A percentile compares a stretch with the other conserved stretches of the same genome.
Conservation (phyloP, 2,888 invertebrate genomes). For the Lithophane ornitopus region DNA sequence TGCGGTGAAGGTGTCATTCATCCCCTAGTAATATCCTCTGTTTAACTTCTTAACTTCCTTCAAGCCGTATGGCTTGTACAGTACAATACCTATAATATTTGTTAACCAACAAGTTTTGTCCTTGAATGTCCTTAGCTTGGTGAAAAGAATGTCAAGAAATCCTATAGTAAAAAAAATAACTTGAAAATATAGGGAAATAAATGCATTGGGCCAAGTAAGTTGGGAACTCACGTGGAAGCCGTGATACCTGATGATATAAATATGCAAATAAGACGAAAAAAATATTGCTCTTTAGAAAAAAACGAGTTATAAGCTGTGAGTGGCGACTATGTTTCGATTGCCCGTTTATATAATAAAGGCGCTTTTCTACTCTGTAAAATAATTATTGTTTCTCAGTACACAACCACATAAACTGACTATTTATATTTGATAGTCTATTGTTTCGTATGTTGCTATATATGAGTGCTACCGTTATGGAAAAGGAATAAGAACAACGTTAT, state of each 20-base stretch:
- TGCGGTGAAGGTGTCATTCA: background rate
- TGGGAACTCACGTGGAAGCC: background rate
- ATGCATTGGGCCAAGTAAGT: too few relatives aligned
- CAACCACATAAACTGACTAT: conserved; percentile 26
- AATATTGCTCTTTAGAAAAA: conserved; percentile 2
- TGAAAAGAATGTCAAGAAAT: background rate
- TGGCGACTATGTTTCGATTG: conserved; percentile 42
- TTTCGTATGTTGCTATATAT: conserved; percentile 18
- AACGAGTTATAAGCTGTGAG: conserved; percentile 15
- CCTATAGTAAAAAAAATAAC: background rate
- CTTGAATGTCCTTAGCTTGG: background rate
- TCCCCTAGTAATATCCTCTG: background rate
- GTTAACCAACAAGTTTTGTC: background rate
- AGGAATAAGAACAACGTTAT: conserved; percentile 13
- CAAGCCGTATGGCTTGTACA: background rate
- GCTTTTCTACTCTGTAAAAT: conserved; percentile 27
- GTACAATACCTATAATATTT: background rate
- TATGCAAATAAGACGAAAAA: background rate
- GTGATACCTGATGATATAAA: background rate
- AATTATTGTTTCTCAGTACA: conserved; percentile 15
- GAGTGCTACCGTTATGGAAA: conserved; percentile 8
- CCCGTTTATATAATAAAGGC: conserved; percentile 46
- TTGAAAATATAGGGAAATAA: background rate
- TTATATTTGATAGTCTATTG: conserved; percentile 57
- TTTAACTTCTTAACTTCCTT: too few relatives aligned